Evolutionary conservation across 2,888 invertebrate species (phyloP).

Genomic region (Macrosiphum euphorbiae): DNA sequence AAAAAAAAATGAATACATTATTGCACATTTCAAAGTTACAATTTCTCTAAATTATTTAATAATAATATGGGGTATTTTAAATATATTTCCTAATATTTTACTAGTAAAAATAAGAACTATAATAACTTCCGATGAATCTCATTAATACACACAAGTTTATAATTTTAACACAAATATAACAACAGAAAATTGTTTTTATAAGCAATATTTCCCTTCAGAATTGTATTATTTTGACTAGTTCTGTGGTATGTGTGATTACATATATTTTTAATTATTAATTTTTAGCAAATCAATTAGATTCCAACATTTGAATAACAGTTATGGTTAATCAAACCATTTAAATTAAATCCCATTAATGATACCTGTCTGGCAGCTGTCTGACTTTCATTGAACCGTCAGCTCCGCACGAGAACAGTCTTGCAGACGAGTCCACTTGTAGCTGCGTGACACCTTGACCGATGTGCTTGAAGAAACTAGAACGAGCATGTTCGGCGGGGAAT

Average conservation of each 20-base stretch:
- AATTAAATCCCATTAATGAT: slow-evolving; percentile 72
- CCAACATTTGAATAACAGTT: background rate
- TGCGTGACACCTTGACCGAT: slow-evolving; percentile 98
- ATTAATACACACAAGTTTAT: slow-evolving; percentile 42
- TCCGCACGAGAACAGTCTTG: slow-evolving; percentile 96
- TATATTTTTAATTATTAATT: slow-evolving; percentile 10
- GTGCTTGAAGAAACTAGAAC: slow-evolving; percentile 97
- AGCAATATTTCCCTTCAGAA: slow-evolving; percentile 46
- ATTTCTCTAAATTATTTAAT: slow-evolving; percentile 45
- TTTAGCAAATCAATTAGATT: slow-evolving; percentile 31
- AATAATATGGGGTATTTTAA: slow-evolving; percentile 30
- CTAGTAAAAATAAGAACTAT: slow-evolving; percentile 50
- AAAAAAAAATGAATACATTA: slow-evolving; percentile 7
- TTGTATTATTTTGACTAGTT: slow-evolving; percentile 59
- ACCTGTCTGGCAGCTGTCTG: slow-evolving; percentile 88
- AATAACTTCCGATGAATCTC: background rate
- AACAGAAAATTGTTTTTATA: slow-evolving; percentile 41
- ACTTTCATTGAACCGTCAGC: slow-evolving; percentile 99
- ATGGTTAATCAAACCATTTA: slow-evolving; percentile 48
- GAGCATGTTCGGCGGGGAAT: slow-evolving; percentile 94
- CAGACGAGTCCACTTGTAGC: slow-evolving; percentile 89
- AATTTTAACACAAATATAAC: slow-evolving; percentile 56
- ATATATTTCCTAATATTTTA: slow-evolving; percentile 49
- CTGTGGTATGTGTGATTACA: slow-evolving; percentile 28
- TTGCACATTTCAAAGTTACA: slow-evolving; percentile 56